Base-by-base conservation (phyloP, 1,140 invertebrate genomes). In the Heliconius eleuchia region DNA sequence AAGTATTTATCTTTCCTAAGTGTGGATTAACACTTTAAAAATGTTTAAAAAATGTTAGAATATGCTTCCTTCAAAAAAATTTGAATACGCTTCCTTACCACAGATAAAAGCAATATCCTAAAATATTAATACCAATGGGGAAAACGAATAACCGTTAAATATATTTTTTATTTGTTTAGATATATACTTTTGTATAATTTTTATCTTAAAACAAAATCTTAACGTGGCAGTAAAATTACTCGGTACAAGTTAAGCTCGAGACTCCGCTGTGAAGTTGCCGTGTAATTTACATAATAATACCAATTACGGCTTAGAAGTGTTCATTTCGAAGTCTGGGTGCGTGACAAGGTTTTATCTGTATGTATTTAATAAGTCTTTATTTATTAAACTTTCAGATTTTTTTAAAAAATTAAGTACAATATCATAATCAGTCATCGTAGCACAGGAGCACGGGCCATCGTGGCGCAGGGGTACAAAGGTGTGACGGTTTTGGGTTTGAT, bases 201-300 rank as follows among this genome's bases (percentile, higher is more conserved):
- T 78, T 74, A 78, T 74, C 73, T 71, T 46, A 13, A 46, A 34
- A 73, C 23, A 71, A 78, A 81, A 81, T 80, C 79, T 78, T 76
- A 78, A 70, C 46, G 34, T 57, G 37, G 46, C 80, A 71, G 66
- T 70, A n/a, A 81, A 81, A 78, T 81, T 81, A 78, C 39, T 46
- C 74, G 70, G 77, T 76, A 81, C 80, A 81, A 76, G 74, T 78
- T 76, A 78, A 81, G 66, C 80, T 82, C 77, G 74, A 77, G 77
- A 83, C 71, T 77, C 75, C 55, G 42, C 79, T 23, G 74, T 73
- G 60, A 71, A 81, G 77, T 83, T 81, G 55, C 42, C 77, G 80
- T 78, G 80, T 74, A 79, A 79, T 79, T 81, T 81, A 79, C 82
- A 79, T 83, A 81, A 83, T 81, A 79, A 79, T 79, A 79, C 77